phyloP scores from a whole-genome alignment of 2,797 vertebrate genomes.

The Enteromius radiatus region DNA sequence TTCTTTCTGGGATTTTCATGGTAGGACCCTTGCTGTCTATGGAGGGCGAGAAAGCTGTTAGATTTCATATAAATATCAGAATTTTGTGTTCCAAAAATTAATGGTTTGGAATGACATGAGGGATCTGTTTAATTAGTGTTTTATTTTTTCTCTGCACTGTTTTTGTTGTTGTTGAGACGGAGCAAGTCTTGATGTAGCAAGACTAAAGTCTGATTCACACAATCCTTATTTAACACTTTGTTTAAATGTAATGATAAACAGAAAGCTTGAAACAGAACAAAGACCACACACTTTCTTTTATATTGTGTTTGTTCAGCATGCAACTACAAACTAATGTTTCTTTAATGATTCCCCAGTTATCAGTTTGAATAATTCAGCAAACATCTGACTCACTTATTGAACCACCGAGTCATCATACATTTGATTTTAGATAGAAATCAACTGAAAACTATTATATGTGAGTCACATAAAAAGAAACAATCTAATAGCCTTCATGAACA shows the following conservation, averaged over 20 bases:
- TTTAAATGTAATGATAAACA: not conserved
- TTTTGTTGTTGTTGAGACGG: not conserved
- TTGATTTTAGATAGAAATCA: not conserved
- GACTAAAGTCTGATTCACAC: not conserved
- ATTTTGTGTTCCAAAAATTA: too few species aligned
- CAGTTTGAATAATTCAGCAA: not conserved
- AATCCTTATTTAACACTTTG: not conserved
- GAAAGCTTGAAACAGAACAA: not conserved
- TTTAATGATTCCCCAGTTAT: constrained; percentile 3
- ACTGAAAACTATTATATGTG: not conserved
- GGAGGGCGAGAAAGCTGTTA: too few species aligned
- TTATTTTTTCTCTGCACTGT: not conserved
- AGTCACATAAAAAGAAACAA: not conserved
- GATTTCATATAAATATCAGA: too few species aligned
- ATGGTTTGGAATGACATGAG: too few species aligned
- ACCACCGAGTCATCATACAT: not conserved
- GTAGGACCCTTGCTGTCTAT: too few species aligned
- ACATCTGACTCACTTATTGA: not conserved
- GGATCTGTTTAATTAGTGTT: too few species aligned
- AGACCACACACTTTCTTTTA: not conserved
- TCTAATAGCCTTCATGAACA: constrained; percentile 21
- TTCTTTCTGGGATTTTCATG: too few species aligned
- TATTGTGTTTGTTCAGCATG: not conserved
- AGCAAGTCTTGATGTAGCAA: not conserved
- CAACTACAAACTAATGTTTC: not conserved